phyloP scores from a whole-genome alignment of 2,888 invertebrate genomes.

The Hartigia nigra region DNA sequence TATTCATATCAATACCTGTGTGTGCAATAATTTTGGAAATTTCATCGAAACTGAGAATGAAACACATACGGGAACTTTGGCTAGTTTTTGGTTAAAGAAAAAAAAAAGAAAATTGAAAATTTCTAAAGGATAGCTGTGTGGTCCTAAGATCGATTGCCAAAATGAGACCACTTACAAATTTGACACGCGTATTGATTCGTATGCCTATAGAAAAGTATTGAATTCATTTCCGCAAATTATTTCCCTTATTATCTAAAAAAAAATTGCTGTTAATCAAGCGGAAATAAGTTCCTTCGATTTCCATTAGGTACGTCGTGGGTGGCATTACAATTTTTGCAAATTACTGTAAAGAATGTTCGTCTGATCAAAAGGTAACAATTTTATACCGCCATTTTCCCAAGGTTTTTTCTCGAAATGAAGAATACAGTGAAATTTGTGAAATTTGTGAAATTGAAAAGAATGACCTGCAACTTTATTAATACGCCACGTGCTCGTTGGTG shows the following conservation, averaged over 20 bases:
- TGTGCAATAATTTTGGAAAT: background rate
- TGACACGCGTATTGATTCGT: slow-evolving; percentile 9
- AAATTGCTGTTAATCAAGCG: background rate
- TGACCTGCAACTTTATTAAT: background rate
- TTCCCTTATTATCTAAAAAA: background rate
- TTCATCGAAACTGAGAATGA: background rate
- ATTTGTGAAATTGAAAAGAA: background rate
- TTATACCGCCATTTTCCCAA: background rate
- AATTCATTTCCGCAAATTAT: slow-evolving; percentile 8
- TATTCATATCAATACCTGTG: background rate
- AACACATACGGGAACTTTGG: background rate
- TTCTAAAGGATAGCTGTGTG: background rate
- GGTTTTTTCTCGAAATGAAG: background rate
- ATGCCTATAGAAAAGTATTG: background rate
- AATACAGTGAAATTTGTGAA: background rate
- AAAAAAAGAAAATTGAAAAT: background rate
- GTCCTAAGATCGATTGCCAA: background rate
- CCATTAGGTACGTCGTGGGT: background rate
- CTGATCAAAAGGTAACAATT: background rate
- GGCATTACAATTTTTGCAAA: background rate
- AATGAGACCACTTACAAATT: slow-evolving; percentile 10
- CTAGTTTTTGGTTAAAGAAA: background rate
- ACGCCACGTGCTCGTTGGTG: background rate
- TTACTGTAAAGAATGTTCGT: background rate
- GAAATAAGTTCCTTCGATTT: background rate